Percentiles rank a stretch among this genome's conserved stretches.
Conservation (phyloP, 2,797 vertebrate genomes). For the Liasis olivaceus region DNA sequence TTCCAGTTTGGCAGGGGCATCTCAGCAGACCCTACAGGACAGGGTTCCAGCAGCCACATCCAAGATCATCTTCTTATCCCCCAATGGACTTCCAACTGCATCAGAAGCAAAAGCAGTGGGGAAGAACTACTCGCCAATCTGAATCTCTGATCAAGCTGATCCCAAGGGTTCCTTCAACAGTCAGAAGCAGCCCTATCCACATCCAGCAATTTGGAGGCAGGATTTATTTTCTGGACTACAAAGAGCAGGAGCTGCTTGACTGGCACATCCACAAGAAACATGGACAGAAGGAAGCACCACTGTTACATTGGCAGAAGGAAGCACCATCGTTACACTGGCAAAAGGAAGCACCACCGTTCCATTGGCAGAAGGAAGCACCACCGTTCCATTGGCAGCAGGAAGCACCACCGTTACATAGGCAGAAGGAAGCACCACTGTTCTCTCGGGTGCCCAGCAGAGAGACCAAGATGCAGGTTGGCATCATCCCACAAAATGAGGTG, state of each 20-base stretch:
- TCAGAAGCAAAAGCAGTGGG: not conserved
- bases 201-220: not conserved
- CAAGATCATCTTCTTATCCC: not conserved
- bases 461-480: not conserved
- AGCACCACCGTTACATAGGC: not conserved
- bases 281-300: not conserved
- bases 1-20: not conserved
- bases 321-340: too few relatives aligned
- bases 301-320: not conserved
- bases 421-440: not conserved
- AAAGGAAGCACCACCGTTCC: not conserved
- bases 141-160: not conserved
- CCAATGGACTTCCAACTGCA: not conserved
- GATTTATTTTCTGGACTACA: not conserved
- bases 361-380: not conserved
- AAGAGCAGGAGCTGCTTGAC: conserved; percentile 2
- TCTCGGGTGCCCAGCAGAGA: not conserved
- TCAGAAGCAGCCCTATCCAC: not conserved
- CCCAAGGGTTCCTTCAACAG: too few relatives aligned
- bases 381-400: not conserved
- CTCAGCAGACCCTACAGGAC: too few relatives aligned
- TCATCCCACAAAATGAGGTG: not conserved
- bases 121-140: not conserved
- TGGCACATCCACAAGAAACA: not conserved
- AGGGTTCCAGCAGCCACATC: not conserved